Percentiles rank a stretch among this genome's conserved stretches.
Conservation (phyloP, 2,888 invertebrate species). For the Drosophila paranaensis region DNA sequence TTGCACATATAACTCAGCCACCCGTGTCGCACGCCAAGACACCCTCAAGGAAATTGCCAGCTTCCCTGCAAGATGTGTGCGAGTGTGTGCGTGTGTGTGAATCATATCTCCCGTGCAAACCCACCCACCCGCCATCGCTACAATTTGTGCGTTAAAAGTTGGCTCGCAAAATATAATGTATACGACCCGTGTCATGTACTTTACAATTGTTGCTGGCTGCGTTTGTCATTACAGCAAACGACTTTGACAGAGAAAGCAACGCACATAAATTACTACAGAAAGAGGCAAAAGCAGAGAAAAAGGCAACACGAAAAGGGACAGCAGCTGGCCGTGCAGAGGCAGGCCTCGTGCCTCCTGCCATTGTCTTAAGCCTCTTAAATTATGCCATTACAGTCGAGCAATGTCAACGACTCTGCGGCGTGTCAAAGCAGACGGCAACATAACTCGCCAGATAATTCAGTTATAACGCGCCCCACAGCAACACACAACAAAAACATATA, state of each 20-base stretch:
- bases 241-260: conserved; percentile 57
- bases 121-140: neutral
- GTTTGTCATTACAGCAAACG: conserved; percentile 71
- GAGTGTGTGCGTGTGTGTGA: conserved; percentile 5
- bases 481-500: neutral
- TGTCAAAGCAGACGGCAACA: conserved; percentile 49
- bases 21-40: conserved; percentile 21
- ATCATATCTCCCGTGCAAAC: neutral
- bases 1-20: conserved; percentile 76
- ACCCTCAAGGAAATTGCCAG: conserved; percentile 66
- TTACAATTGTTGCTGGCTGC: conserved; percentile 72
- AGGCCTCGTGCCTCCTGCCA: conserved; percentile 20
- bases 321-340: conserved; percentile 51
- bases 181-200: conserved; percentile 70
- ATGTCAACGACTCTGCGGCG: conserved; percentile 64
- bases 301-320: conserved; percentile 29
- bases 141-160: conserved; percentile 59
- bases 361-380: conserved; percentile 68
- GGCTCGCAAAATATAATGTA: conserved; percentile 61
- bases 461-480: conserved; percentile 54
- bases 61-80: conserved; percentile 8
- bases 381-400: conserved; percentile 56
- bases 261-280: conserved; percentile 45
- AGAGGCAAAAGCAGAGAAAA: conserved; percentile 11
- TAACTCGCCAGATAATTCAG: conserved; percentile 70